A percentile compares a stretch with the other conserved stretches of the same genome.
Evolutionary conservation across 1,140 invertebrate species (phyloP).

Genomic region (Physella acuta): DNA sequence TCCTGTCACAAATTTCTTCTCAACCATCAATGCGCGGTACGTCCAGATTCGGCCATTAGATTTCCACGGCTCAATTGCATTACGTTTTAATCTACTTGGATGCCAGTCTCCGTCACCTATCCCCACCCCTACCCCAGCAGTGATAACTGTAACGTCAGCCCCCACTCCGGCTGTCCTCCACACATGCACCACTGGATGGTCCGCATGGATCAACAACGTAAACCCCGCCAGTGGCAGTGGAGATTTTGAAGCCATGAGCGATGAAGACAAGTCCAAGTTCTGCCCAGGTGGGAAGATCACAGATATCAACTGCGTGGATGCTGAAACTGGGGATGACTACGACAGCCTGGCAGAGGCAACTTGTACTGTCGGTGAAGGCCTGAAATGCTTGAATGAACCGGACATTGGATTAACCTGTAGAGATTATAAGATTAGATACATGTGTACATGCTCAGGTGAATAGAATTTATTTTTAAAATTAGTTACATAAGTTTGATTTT

Average conservation of each 20-base stretch:
- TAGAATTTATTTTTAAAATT: conserved; percentile 11
- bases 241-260: conserved; percentile 37
- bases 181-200: conserved; percentile 34
- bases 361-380: conserved; percentile 38
- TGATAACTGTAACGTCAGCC: conserved; percentile 9
- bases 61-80: conserved; percentile 40
- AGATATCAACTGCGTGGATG: conserved; percentile 38
- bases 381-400: conserved; percentile 39
- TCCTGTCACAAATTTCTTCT: conserved; percentile 40
- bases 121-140: conserved; percentile 19
- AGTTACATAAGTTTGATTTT: not conserved
- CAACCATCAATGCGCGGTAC: conserved; percentile 37
- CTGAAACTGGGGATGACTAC: conserved; percentile 33
- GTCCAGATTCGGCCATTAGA: conserved; percentile 44
- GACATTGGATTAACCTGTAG: conserved; percentile 44
- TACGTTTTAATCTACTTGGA: conserved; percentile 44
- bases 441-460: conserved; percentile 53
- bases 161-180: not conserved
- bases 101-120: conserved; percentile 41
- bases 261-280: conserved; percentile 31
- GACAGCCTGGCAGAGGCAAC: conserved; percentile 39
- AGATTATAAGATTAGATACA: conserved; percentile 60
- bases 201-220: conserved; percentile 49
- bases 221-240: conserved; percentile 19
- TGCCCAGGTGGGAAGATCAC: conserved; percentile 41